These are phyloP conservation scores for Platorchestia sp. DNA, from an alignment of 1,140 invertebrate species.

Conservation along the genomic window DNA sequence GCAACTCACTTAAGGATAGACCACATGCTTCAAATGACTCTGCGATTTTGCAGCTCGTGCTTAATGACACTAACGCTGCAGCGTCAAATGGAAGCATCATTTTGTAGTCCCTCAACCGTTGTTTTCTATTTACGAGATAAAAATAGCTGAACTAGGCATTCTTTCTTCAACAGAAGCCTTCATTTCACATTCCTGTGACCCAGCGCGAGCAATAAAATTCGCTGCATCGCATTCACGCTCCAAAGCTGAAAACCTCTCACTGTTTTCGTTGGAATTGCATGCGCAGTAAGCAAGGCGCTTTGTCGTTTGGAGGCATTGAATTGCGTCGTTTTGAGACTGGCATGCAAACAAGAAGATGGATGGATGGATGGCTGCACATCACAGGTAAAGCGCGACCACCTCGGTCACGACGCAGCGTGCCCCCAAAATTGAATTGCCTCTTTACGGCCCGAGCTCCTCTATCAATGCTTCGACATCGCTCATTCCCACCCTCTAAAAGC, in stretches of 20 bases:
- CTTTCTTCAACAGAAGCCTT: not conserved
- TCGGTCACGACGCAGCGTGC: not conserved
- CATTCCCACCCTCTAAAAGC: not conserved
- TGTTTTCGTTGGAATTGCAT: not conserved
- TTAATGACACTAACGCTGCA: no score
- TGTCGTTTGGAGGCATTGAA: not conserved
- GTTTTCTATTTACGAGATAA: not conserved
- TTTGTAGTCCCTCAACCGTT: not conserved
- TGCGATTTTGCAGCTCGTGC: not conserved
- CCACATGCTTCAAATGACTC: not conserved
- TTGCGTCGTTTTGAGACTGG: not conserved
- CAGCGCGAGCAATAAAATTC: not conserved
- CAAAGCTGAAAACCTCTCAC: not conserved
- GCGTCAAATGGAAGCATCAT: no score
- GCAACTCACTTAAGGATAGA: not conserved
- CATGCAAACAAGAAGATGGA: not conserved
- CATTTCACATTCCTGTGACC: not conserved
- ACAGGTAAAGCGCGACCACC: not conserved
- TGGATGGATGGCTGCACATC: not conserved
- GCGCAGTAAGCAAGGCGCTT: not conserved
- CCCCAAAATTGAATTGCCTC: not conserved
- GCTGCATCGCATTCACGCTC: no score
- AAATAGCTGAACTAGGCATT: not conserved
- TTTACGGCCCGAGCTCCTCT: not conserved
- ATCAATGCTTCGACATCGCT: conserved; percentile 6